Evolutionary conservation across 2,888 invertebrate genomes (phyloP).

Genomic region (Cheilosia vernalis): DNA sequence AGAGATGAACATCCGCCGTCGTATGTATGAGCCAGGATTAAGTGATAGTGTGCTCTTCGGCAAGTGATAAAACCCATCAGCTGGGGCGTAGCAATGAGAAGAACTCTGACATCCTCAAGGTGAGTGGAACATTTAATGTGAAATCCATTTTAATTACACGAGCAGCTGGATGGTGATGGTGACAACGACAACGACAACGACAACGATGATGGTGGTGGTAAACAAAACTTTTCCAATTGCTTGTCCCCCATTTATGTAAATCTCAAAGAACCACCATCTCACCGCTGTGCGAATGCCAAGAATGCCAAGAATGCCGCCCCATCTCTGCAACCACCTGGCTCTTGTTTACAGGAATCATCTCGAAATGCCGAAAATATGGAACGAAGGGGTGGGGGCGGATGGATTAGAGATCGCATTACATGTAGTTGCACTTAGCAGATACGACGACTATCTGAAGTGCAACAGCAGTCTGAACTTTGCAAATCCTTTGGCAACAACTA

Average conservation of each 20-base stretch:
- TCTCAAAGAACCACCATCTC: conserved; percentile 31
- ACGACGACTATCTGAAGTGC: conserved; percentile 54
- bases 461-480: conserved; percentile 22
- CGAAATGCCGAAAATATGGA: conserved; percentile 21
- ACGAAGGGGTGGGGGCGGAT: not conserved
- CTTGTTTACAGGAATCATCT: conserved; percentile 54
- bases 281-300: conserved; percentile 6
- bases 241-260: conserved; percentile 71
- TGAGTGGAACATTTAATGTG: conserved; percentile 59
- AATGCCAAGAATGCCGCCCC: not conserved
- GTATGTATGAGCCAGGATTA: conserved; percentile 51
- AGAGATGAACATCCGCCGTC: conserved; percentile 29
- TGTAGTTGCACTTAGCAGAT: conserved; percentile 71
- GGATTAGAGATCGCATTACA: conserved; percentile 72
- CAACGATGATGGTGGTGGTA: conserved; percentile 12
- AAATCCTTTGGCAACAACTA: conserved; percentile 79
- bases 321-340: conserved; percentile 38
- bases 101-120: conserved; percentile 58
- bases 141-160: conserved; percentile 61
- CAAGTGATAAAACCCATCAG: conserved; percentile 63
- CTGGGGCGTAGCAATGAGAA: not conserved
- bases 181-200: not conserved
- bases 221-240: conserved; percentile 71
- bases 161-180: conserved; percentile 8
- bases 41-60: conserved; percentile 66